Evolutionary conservation across 2,113 vertebrate species (phyloP).

Genomic region (Cathartes aura): DNA sequence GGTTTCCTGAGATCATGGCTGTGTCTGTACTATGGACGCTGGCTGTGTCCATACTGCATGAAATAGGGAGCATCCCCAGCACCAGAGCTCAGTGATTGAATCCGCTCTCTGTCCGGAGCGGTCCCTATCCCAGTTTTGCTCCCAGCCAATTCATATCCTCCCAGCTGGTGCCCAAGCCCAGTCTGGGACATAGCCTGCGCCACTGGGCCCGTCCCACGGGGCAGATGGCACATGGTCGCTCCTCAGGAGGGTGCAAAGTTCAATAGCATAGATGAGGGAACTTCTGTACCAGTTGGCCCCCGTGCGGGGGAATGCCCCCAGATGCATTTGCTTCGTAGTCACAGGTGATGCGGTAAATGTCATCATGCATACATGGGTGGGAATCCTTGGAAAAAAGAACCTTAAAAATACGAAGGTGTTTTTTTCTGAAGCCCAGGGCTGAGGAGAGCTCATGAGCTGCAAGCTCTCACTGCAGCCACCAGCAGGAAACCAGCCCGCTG

Average conservation of each 20-base stretch:
- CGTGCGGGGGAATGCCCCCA: background rate
- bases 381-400: background rate
- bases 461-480: accelerated
- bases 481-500: background rate
- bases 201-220: accelerated
- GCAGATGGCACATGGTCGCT: background rate
- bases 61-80: background rate
- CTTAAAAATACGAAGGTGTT: background rate
- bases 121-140: background rate
- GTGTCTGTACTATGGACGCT: background rate
- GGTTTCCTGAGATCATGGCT: background rate
- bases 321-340: background rate
- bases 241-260: background rate
- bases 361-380: background rate
- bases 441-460: background rate
- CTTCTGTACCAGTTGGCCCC: background rate
- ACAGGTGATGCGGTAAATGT: background rate
- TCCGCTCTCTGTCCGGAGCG: accelerated
- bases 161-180: background rate
- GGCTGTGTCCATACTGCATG: background rate
- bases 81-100: background rate
- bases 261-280: background rate
- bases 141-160: background rate
- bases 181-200: background rate
- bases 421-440: background rate